Evolutionary conservation across 2,797 vertebrate genomes (phyloP).

Genomic region (Alauda arvensis): DNA sequence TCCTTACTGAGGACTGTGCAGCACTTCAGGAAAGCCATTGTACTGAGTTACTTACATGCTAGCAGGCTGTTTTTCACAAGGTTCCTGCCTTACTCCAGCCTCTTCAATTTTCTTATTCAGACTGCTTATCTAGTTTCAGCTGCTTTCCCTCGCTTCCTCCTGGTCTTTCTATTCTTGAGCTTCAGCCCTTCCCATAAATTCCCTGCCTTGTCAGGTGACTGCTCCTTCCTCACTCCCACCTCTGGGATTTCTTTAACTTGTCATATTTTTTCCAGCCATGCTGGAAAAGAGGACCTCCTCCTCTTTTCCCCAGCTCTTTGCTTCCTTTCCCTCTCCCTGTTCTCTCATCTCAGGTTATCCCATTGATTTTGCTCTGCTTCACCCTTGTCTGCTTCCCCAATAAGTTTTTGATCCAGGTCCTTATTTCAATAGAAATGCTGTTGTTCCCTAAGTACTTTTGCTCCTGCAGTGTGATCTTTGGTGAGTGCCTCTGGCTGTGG

Average conservation of each 20-base stretch:
- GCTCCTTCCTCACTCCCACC: fast-evolving
- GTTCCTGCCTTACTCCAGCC: background rate
- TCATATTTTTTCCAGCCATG: background rate
- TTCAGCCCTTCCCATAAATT: background rate
- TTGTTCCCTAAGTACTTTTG: background rate
- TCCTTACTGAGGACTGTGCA: background rate
- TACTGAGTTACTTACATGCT: background rate
- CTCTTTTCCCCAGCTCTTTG: background rate
- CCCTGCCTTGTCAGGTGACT: background rate
- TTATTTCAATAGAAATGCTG: background rate
- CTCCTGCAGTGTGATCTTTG: background rate
- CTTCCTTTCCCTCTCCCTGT: background rate
- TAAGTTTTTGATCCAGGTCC: background rate
- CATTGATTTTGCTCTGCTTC: background rate
- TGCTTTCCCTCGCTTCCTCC: background rate
- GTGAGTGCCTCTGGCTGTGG: background rate
- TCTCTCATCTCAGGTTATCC: background rate
- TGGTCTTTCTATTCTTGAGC: background rate
- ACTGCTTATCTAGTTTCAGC: background rate
- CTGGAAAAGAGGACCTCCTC: background rate
- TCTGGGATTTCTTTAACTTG: background rate
- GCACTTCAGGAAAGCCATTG: background rate
- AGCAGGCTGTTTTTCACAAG: background rate
- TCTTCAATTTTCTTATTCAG: background rate
- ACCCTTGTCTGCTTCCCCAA: background rate